Percentiles rank a stretch among this genome's conserved stretches.
Evolutionary conservation across 1,140 invertebrate species (phyloP).

Genomic region (Drosophila navojoa): DNA sequence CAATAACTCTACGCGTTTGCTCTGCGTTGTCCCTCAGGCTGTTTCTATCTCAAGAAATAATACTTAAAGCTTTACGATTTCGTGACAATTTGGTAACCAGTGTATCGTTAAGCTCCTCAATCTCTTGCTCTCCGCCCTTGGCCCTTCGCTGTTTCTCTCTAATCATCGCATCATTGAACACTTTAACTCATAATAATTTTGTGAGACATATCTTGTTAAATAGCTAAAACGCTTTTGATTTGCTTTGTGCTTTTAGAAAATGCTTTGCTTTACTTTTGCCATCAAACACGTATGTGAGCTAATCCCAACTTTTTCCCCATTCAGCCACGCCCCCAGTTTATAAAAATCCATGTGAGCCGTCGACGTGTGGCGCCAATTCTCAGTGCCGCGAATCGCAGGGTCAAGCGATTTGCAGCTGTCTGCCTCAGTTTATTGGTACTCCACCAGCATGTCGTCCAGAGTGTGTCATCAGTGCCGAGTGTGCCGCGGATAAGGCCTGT

Average conservation of each 20-base stretch:
- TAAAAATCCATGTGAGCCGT: slow-evolving; percentile 90
- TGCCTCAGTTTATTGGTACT: slow-evolving; percentile 89
- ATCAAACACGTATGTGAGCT: slow-evolving; percentile 21
- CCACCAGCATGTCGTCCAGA: slow-evolving; percentile 92
- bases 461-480: slow-evolving; percentile 93
- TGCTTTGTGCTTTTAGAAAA: slow-evolving; percentile 32
- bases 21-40: too few relatives aligned
- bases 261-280: slow-evolving; percentile 53
- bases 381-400: slow-evolving; percentile 89
- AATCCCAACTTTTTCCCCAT: slow-evolving; percentile 12
- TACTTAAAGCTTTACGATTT: too few relatives aligned
- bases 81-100: too few relatives aligned
- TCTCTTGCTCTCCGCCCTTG: too few relatives aligned
- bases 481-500: slow-evolving; percentile 91
- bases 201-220: slow-evolving; percentile 36
- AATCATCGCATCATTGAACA: neutral
- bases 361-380: slow-evolving; percentile 89
- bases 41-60: too few relatives aligned
- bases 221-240: slow-evolving; percentile 40
- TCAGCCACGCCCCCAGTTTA: slow-evolving; percentile 84
- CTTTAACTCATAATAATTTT: slow-evolving; percentile 1
- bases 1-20: too few relatives aligned
- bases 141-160: neutral
- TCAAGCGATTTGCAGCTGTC: slow-evolving; percentile 91
- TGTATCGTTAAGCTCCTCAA: too few relatives aligned